Base-by-base conservation (phyloP, 2,888 invertebrate species). In the Ypsolopha sequella region DNA sequence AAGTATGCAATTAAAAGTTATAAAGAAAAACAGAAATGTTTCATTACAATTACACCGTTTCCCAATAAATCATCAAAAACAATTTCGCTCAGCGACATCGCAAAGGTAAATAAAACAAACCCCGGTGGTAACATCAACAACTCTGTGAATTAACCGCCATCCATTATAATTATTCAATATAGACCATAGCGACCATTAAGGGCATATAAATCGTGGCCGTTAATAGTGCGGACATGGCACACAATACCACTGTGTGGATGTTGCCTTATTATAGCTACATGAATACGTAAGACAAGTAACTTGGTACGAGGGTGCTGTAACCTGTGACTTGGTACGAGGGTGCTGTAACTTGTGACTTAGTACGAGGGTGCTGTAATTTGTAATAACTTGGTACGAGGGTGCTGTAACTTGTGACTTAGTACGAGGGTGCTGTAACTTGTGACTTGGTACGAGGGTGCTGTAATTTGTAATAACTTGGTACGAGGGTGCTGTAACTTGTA, bases 101-200 rank as follows among this genome's bases (percentile, higher is more conserved):
- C 13, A 13, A 11, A 41, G 13, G 6, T 11, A 1, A 11, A 41
- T 41, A 41, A 41, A 8, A 7, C 33, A 45, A 47, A 64, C 62
- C 63, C 56, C 63, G 55, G 61, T 62, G 63, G 64, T 60, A 64
- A 68, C 68, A 61, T 67, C 65, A 61, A 63, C 67, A 72, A 69
- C 65, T 59, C 58, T 54, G 64, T 60, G 67, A 36, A 47, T 13
- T 64, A 62, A 60, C 60, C 53, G 68, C 66, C 68, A 63, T 70
- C 72, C 60, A 66, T 73, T 73, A 72, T 78, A 80, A 80, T 80
- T 80, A 80, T 82, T 79, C 79, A 79, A 73, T 76, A 73, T 65
- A 62, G 64, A 51, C 56, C 61, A 58, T 61, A 64, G 67, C 61
- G 62, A 68, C 72, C 65, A 70, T 71, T 75, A 77, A 70, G 68